Evolutionary conservation across 2,888 invertebrate species (phyloP), one percentile per base, ranked within the genome.

Genomic region (Cenopis cana): DNA sequence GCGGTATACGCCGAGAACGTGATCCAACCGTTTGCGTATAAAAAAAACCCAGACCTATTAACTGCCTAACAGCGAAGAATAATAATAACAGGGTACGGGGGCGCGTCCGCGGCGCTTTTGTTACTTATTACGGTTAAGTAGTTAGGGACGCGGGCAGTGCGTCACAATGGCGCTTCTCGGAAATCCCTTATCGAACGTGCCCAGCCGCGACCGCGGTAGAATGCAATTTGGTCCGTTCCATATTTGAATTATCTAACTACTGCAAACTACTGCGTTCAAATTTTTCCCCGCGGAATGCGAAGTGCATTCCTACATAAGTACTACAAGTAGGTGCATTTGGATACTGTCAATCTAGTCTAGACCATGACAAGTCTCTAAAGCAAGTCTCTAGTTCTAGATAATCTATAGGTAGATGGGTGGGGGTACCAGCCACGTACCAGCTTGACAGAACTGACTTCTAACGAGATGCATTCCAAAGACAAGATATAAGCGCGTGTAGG

Each of bases 41-140:
- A 46, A 60, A 24, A 60, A 60, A 60, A 59, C 20, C 20, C 46
- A 41, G 12, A 29, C 17, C 60, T 17, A 60, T 60, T 60, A 46
- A 46, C 60, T 20, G 20, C 64, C 52, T 38, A 29, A 55, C 49
- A 18, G 29, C 50, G 50, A 50, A 18, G 33, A 62, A 24, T 64
- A 64, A 54, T 64, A 64, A 64, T 64, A 64, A 24, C 57, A 46
- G 55, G 55, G 64, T 61, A 61, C 49, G 52, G 64, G 64, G 64
- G 64, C 64, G 64, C 88, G 83, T 86, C 77, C 78, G 83, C 84
- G 52, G 77, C 77, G 83, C 84, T 60, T 68, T 88, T 89, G 87
- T 88, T 85, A 80, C 79, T 79, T 79, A 82, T 84, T 82, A 81
- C 80, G 74, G 74, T 55, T 59, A 60, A 65, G 71, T 69, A 69